Percentiles rank a stretch among this genome's conserved stretches.
phyloP scores from a whole-genome alignment of 92 coral and sea anemone genomes.

The Paramuricea clavata region DNA sequence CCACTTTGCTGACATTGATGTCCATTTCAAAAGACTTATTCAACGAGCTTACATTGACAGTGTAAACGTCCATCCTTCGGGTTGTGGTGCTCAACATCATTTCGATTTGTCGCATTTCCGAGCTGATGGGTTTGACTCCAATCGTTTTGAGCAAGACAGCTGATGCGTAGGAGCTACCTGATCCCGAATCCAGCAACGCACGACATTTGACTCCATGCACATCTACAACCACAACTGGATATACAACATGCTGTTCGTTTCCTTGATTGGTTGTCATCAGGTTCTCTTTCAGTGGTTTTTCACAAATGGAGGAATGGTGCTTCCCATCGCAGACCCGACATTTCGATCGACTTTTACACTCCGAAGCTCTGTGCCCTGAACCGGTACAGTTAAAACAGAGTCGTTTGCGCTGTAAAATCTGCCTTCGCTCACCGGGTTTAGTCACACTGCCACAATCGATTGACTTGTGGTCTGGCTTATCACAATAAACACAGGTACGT shows the following conservation, averaged over 20 bases:
- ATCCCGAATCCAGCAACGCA: not conserved
- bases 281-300: slow-evolving; percentile 31
- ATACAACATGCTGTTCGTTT: slow-evolving; percentile 39
- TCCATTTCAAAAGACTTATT: slow-evolving; percentile 34
- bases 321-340: not conserved
- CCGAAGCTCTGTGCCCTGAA: slow-evolving; percentile 21
- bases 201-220: slow-evolving; percentile 56
- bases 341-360: not conserved
- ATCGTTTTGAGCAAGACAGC: slow-evolving; percentile 34
- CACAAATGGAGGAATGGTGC: slow-evolving; percentile 38
- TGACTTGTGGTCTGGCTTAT: not conserved
- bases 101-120: slow-evolving; percentile 48
- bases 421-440: not conserved
- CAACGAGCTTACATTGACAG: slow-evolving; percentile 31
- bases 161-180: slow-evolving; percentile 20
- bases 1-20: slow-evolving; percentile 47
- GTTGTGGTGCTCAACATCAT: slow-evolving; percentile 46
- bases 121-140: slow-evolving; percentile 39
- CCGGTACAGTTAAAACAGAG: slow-evolving; percentile 8
- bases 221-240: slow-evolving; percentile 54
- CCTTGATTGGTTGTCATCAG: slow-evolving; percentile 25
- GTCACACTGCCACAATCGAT: not conserved
- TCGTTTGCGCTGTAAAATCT: not conserved
- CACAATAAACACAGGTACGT: not conserved
- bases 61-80: slow-evolving; percentile 47